Base-by-base conservation (phyloP, 2,888 invertebrate genomes). In the Cephus rjabovi region DNA sequence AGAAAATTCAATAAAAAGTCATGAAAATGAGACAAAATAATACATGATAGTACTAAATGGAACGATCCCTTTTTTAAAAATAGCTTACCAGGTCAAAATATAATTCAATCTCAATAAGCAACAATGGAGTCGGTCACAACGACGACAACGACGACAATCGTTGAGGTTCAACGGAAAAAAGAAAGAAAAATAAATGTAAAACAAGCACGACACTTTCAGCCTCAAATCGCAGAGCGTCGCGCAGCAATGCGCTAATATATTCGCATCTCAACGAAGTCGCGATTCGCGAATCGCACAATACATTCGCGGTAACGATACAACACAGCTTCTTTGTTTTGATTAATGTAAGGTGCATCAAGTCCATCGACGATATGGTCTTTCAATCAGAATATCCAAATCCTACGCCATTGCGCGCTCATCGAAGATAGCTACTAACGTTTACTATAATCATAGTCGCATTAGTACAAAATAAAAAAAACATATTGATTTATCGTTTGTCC, bases 351-450 rank as follows among this genome's bases (percentile, higher is more conserved):
- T 81, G 80, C 83, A 80, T 79, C 81, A 76, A 81, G 82, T 83
- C 80, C 79, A 82, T 85, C 84, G 84, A 83, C 84, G 84, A 86
- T 86, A 83, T 69, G 69, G 56, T 56, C 23, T 15, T 56, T 56
- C 56, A 56, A 2, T 9, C 40, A 23, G 9, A 74, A 77, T 69
- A 76, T 83, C 80, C 1, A 40, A 75, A 71, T 74, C 73, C 81
- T 85, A 83, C 84, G 83, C 84, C 84, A 84, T 78, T 84, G 84
- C 35, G 37, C 35, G 74, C 34, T 9, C 23, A 6, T 56, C 56
- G 56, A 56, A 23, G 56, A 56, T 56, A 56, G 9, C 15, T 15
- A 15, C 9, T 56, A 56, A 23, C 56, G 56, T 23, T 56, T 56
- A 56, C 56, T 23, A 56, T 23, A 56, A 23, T 56, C 23, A 23